phyloP scores from a whole-genome alignment of 2,797 vertebrate genomes.

The Lates japonicus region DNA sequence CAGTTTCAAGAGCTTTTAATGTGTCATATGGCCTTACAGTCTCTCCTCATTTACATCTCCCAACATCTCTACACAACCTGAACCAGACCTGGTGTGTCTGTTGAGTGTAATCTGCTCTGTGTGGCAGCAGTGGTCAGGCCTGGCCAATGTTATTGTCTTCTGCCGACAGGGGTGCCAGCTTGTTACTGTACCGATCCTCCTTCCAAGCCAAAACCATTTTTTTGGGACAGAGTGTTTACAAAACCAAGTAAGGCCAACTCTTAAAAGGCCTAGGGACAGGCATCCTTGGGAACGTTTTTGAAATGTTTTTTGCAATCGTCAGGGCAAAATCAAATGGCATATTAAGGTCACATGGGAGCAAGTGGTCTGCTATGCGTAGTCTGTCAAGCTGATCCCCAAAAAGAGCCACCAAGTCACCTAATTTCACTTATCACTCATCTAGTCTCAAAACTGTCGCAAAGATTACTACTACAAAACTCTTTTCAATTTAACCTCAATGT shows the following conservation, averaged over 20 bases:
- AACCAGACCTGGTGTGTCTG: slow-evolving; percentile 17
- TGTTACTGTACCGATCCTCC: slow-evolving; percentile 20
- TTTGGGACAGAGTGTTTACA: slow-evolving; percentile 50
- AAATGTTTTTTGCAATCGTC: slow-evolving; percentile 30
- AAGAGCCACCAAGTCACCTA: slow-evolving; percentile 7
- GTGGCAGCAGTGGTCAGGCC: slow-evolving; percentile 25
- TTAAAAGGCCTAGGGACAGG: slow-evolving; percentile 33
- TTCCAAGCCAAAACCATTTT: slow-evolving; percentile 21
- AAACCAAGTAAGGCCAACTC: slow-evolving; percentile 52
- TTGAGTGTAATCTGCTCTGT: not conserved
- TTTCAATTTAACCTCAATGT: not conserved
- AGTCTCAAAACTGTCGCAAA: not conserved
- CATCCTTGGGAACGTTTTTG: slow-evolving; percentile 62
- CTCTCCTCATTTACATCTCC: not conserved
- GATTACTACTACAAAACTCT: not conserved
- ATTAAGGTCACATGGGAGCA: slow-evolving; percentile 19
- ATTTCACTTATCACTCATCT: slow-evolving; percentile 24
- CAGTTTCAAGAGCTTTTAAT: not conserved
- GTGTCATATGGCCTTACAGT: not conserved
- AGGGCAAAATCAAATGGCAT: not conserved
- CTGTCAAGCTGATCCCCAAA: slow-evolving; percentile 26
- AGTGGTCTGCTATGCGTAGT: not conserved
- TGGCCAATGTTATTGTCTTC: slow-evolving; percentile 43
- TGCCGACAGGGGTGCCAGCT: slow-evolving; percentile 41
- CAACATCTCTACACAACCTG: not conserved